These are phyloP conservation scores for Lagodon rhomboides DNA, from an alignment of 2,797 vertebrate genomes.

Conservation along the genomic window DNA sequence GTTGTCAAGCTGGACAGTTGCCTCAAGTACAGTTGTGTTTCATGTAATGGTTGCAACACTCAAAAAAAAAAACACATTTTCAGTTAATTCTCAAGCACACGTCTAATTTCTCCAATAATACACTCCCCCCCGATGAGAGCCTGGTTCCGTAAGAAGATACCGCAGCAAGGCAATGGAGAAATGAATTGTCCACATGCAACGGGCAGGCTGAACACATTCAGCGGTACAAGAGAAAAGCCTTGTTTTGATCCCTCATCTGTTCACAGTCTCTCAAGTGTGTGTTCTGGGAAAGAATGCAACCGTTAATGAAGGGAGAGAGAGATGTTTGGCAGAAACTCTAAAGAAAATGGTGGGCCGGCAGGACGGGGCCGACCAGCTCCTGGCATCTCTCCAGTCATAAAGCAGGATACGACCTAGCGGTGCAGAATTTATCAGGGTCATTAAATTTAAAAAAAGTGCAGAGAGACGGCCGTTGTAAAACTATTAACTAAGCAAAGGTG, in stretches of 20 bases:
- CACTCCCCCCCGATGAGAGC: constrained; percentile 45
- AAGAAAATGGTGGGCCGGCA: constrained; percentile 36
- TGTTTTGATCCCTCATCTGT: constrained; percentile 65
- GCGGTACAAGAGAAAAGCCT: constrained; percentile 82
- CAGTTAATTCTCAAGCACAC: constrained; percentile 15
- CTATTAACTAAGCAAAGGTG: constrained; percentile 76
- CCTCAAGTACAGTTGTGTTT: constrained; percentile 9
- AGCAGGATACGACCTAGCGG: constrained; percentile 47
- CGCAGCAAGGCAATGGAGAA: constrained; percentile 81
- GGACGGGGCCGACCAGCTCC: constrained; percentile 32
- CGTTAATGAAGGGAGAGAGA: constrained; percentile 77
- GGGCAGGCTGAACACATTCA: constrained; percentile 79
- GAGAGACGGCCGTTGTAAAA: constrained; percentile 66
- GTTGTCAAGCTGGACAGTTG: constrained; percentile 3
- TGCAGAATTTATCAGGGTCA: constrained; percentile 61
- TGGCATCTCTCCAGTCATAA: constrained; percentile 54
- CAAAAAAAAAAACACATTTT: constrained; percentile 37
- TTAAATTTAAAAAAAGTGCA: constrained; percentile 69
- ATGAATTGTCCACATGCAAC: constrained; percentile 82
- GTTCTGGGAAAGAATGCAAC: constrained; percentile 60
- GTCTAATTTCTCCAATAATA: constrained; percentile 53
- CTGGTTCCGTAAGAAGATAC: constrained; percentile 80
- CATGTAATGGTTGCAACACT: constrained; percentile 26
- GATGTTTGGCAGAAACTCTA: constrained; percentile 58
- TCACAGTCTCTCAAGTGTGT: constrained; percentile 54